Conservation (phyloP, 2,888 invertebrate species). For the Nemapogon koenigi region DNA sequence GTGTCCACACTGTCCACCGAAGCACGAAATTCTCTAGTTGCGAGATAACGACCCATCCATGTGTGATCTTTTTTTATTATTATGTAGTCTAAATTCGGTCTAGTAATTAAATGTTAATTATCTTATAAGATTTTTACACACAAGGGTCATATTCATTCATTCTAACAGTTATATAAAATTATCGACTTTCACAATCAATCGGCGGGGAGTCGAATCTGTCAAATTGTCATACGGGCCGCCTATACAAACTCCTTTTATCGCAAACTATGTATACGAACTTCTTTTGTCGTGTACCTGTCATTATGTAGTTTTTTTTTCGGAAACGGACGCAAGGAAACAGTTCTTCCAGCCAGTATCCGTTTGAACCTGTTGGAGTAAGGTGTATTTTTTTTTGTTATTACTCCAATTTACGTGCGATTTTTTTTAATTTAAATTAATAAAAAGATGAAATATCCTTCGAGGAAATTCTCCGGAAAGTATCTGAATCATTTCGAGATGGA, state of each 20-base stretch:
- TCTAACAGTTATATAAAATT: conserved; percentile 23
- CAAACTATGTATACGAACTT: conserved; percentile 2
- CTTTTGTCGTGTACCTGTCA: conserved; percentile 41
- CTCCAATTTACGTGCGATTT: too few relatives aligned
- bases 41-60: too few relatives aligned
- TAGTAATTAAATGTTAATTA: too few relatives aligned
- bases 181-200: conserved; percentile 22
- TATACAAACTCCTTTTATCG: conserved; percentile 14
- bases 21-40: too few relatives aligned
- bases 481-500: conserved; percentile 31
- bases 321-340: conserved; percentile 46
- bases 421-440: conserved; percentile 16
- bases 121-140: too few relatives aligned
- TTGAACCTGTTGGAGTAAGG: conserved; percentile 51
- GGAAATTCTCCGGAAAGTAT: conserved; percentile 31
- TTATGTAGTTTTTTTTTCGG: conserved; percentile 37
- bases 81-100: too few relatives aligned
- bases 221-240: conserved; percentile 31
- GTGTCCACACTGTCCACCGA: too few relatives aligned
- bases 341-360: conserved; percentile 38
- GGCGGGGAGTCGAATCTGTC: conserved; percentile 25
- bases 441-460: conserved; percentile 50
- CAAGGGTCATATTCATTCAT: too few relatives aligned
- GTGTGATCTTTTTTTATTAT: too few relatives aligned
- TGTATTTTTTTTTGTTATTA: conserved; percentile 21